Conservation (phyloP, 2,888 invertebrate species). For the Cepaea hortensis region DNA sequence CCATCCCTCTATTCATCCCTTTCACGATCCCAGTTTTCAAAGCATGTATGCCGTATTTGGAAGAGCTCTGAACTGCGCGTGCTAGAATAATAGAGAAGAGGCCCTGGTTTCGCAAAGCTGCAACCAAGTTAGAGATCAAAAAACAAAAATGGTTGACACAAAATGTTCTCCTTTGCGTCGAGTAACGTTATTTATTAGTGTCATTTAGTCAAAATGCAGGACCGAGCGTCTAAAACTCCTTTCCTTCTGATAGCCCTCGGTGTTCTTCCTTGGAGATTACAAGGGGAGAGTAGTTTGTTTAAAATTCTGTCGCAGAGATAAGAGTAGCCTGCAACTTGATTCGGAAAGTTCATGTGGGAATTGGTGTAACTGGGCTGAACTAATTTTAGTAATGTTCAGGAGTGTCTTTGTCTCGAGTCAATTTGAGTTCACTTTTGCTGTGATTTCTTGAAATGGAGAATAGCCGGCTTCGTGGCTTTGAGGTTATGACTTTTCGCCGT, state of each 20-base stretch:
- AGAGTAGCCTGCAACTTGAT: background rate
- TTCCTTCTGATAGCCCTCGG: background rate
- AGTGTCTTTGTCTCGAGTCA: background rate
- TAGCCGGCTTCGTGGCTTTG: no score
- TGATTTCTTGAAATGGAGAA: no score
- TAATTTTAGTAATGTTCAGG: background rate
- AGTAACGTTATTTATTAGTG: conserved; percentile 27
- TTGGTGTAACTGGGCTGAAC: conserved; percentile 5
- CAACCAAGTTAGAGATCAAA: background rate
- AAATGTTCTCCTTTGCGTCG: background rate
- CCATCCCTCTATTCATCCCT: background rate
- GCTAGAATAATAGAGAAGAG: background rate
- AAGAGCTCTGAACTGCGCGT: background rate
- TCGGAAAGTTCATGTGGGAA: background rate
- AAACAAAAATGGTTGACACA: background rate
- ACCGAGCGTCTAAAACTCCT: background rate
- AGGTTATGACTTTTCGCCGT: no score
- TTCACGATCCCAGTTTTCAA: background rate
- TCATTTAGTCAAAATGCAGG: conserved; percentile 4
- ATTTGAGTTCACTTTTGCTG: no score
- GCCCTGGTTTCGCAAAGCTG: background rate
- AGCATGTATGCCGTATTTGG: conserved; percentile 1
- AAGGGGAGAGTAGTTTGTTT: background rate
- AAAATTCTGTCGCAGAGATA: background rate
- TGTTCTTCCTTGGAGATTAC: background rate